phyloP scores from a whole-genome alignment of 1,140 invertebrate genomes.

The Polypedilum vanderplanki region DNA sequence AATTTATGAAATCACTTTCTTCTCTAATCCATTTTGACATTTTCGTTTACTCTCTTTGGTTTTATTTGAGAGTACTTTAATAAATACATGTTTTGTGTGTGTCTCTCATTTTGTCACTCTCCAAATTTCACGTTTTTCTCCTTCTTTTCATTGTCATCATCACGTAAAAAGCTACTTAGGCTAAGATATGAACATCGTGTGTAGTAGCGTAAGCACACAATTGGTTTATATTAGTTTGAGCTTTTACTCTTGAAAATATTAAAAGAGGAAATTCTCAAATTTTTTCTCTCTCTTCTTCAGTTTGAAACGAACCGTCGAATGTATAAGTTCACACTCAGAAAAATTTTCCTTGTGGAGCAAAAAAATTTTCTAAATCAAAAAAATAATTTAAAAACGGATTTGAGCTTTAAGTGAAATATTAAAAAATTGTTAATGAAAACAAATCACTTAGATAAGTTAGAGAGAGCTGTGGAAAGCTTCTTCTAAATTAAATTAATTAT shows the following conservation, averaged over 20 bases:
- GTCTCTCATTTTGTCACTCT: neutral
- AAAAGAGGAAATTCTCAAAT: neutral
- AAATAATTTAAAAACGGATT: neutral
- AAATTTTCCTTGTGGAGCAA: neutral
- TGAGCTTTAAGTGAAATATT: neutral
- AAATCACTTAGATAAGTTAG: neutral
- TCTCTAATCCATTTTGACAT: neutral
- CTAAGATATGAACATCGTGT: too few relatives aligned
- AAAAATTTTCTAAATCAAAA: constrained; percentile 5
- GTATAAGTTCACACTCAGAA: neutral
- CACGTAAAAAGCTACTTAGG: too few relatives aligned
- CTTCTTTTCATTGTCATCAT: neutral
- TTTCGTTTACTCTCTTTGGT: neutral
- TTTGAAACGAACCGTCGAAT: neutral
- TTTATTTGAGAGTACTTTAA: neutral
- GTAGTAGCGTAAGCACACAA: neutral
- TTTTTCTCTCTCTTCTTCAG: neutral
- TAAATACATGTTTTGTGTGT: neutral
- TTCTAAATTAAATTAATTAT: neutral
- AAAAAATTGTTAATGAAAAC: neutral
- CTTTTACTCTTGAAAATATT: neutral
- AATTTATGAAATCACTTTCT: constrained; percentile 1
- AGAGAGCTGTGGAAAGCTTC: neutral
- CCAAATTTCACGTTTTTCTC: neutral
- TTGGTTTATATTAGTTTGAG: constrained; percentile 6